These are phyloP conservation scores for Vulpes vulpes DNA, from an alignment of 2,113 vertebrate species.

Conservation along the genomic window DNA sequence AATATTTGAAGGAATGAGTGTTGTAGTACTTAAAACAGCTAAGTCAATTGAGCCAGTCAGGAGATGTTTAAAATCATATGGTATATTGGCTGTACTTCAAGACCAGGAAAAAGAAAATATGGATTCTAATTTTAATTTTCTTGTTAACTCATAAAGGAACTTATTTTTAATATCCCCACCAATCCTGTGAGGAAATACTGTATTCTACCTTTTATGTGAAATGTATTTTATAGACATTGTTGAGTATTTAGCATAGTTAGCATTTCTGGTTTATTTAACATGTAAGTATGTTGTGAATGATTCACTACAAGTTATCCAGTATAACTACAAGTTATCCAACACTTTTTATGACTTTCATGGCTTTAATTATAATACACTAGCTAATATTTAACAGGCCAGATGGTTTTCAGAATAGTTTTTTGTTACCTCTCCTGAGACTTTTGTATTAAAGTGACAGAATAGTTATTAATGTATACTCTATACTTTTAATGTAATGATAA, in stretches of 20 bases:
- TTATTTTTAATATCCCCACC: slow-evolving; percentile 28
- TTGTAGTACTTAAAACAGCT: slow-evolving; percentile 1
- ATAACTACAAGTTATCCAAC: slow-evolving; percentile 8
- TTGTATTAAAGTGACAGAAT: slow-evolving; percentile 63
- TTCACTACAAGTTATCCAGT: slow-evolving; percentile 45
- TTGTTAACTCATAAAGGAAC: neutral
- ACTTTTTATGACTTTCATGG: slow-evolving; percentile 49
- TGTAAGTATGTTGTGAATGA: slow-evolving; percentile 59
- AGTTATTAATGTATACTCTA: slow-evolving; percentile 19
- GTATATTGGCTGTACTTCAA: neutral
- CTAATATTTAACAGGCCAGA: slow-evolving; percentile 71
- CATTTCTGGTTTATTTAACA: slow-evolving; percentile 39
- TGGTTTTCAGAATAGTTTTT: slow-evolving; percentile 68
- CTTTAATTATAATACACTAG: slow-evolving; percentile 32
- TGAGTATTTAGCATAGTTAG: neutral
- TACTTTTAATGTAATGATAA: slow-evolving; percentile 32
- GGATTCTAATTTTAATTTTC: slow-evolving; percentile 32
- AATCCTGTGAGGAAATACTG: neutral
- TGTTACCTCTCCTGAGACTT: slow-evolving; percentile 34
- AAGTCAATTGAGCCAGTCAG: neutral
- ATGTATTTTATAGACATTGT: slow-evolving; percentile 38
- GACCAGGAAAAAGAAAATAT: neutral
- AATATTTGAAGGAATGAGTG: neutral
- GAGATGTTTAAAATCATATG: slow-evolving; percentile 11
- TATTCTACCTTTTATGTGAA: slow-evolving; percentile 31